phyloP scores from a whole-genome alignment of 2,797 vertebrate species.

The Carduelis carduelis region DNA sequence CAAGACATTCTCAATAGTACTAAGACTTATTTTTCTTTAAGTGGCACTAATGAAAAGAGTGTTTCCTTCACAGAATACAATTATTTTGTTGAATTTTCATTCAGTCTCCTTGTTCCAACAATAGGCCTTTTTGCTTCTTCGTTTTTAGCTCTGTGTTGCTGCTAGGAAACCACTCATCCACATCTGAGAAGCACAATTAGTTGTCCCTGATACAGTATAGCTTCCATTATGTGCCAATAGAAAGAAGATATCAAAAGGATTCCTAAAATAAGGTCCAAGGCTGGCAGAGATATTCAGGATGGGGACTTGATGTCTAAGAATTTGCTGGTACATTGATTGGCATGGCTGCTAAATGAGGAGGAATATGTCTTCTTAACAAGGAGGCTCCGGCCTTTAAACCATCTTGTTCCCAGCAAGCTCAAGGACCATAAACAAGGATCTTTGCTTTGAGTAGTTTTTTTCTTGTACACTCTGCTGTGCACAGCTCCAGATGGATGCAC shows the following conservation, averaged over 20 bases:
- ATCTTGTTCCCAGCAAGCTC: neutral
- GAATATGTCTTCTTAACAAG: neutral
- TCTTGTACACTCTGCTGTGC: fast-evolving
- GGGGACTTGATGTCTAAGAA: neutral
- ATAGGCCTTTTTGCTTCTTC: neutral
- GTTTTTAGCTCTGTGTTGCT: slow-evolving; percentile 6
- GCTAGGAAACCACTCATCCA: slow-evolving; percentile 42
- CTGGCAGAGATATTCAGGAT: neutral
- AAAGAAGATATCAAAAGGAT: neutral
- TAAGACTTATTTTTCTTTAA: neutral
- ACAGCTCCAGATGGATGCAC: neutral
- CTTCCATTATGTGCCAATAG: neutral
- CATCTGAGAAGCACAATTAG: slow-evolving; percentile 10
- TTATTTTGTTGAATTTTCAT: slow-evolving; percentile 21
- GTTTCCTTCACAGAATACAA: slow-evolving; percentile 4
- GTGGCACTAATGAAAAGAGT: slow-evolving; percentile 28
- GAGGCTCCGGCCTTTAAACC: neutral
- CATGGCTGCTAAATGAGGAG: neutral
- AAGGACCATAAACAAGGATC: neutral
- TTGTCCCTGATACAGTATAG: neutral
- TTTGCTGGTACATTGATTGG: neutral
- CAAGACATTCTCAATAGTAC: neutral
- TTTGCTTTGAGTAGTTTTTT: neutral
- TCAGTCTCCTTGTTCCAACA: neutral
- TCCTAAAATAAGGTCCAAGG: neutral